A percentile compares a stretch with the other conserved stretches of the same genome.
These are phyloP conservation scores for Micronisus gabar DNA, from an alignment of 2,113 vertebrate species.

Conservation along the genomic window DNA sequence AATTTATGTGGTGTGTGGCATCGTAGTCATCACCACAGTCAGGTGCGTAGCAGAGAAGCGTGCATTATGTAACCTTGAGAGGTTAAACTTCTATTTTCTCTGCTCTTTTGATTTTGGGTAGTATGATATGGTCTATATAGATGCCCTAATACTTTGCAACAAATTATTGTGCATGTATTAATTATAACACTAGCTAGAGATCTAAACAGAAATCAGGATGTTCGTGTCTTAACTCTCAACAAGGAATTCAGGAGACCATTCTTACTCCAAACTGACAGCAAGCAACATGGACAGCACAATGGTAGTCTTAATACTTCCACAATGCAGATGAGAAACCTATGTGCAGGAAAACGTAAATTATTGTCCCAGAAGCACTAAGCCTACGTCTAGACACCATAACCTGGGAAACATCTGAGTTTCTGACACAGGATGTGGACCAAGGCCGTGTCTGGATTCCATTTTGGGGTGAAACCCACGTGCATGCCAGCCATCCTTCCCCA, in stretches of 20 bases:
- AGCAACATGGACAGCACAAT: neutral
- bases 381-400: constrained; percentile 37
- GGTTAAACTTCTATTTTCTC: neutral
- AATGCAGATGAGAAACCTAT: neutral
- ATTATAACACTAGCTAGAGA: neutral
- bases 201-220: neutral
- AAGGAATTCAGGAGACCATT: neutral
- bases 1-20: neutral
- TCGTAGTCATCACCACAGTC: neutral
- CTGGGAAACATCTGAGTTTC: neutral
- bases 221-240: neutral
- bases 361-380: constrained; percentile 13
- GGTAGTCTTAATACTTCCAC: neutral
- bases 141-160: neutral
- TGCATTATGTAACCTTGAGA: neutral
- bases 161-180: neutral
- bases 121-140: neutral
- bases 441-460: neutral
- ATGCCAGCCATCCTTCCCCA: neutral
- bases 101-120: neutral
- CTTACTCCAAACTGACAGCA: neutral
- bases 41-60: neutral
- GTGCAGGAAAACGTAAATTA: neutral
- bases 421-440: neutral
- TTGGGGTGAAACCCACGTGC: neutral